Evolutionary conservation across 2,113 vertebrate species (phyloP).

Genomic region (Lates calcarifer): DNA sequence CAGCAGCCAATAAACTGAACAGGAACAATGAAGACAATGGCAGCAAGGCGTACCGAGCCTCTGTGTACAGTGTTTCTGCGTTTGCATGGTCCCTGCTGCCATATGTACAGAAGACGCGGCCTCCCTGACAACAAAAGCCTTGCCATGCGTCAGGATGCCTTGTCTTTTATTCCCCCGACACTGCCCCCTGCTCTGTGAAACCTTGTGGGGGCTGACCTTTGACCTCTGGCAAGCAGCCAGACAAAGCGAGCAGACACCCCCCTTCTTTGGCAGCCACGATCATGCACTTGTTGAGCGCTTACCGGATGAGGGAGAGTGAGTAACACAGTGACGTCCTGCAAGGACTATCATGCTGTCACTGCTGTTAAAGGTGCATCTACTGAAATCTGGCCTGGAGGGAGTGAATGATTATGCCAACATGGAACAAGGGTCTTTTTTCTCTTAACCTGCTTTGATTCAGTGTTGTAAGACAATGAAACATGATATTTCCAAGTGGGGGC

Average conservation of each 20-base stretch:
- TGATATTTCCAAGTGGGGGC: too few species aligned
- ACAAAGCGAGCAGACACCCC: constrained; percentile 64
- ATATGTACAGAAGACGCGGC: constrained; percentile 72
- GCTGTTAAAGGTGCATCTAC: background rate
- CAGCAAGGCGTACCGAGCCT: constrained; percentile 1
- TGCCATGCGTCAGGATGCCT: constrained; percentile 78
- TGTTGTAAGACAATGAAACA: background rate
- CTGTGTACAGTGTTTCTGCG: constrained; percentile 56
- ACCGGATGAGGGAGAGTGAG: background rate
- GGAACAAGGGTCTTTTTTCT: background rate
- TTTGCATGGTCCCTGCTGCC: constrained; percentile 46
- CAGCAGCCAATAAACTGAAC: constrained; percentile 46
- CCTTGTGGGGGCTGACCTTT: constrained; percentile 60
- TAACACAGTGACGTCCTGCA: background rate
- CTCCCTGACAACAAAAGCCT: constrained; percentile 65
- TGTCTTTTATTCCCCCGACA: constrained; percentile 70
- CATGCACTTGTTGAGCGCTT: constrained; percentile 39
- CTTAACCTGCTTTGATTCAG: background rate
- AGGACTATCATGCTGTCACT: background rate
- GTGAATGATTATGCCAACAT: background rate
- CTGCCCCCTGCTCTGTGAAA: constrained; percentile 51
- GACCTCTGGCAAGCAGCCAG: constrained; percentile 58
- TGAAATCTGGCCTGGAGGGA: background rate
- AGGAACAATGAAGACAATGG: constrained; percentile 66
- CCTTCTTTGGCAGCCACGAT: constrained; percentile 6